Base-by-base conservation (phyloP, 2,888 invertebrate genomes). In the Acleris emargana region DNA sequence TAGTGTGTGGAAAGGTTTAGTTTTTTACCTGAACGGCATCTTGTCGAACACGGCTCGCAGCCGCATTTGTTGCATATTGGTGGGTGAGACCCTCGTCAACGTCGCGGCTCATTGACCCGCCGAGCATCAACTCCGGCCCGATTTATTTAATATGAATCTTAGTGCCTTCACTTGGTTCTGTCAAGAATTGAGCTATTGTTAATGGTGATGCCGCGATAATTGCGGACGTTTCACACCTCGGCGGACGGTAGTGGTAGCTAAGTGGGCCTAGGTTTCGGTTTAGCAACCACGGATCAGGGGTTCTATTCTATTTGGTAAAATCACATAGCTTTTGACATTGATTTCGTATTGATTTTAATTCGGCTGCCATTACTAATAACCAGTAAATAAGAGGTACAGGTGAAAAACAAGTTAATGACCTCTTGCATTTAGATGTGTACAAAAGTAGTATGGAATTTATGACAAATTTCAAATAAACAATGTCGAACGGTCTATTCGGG, bases 141-240 rank as follows among this genome's bases (percentile, higher is more conserved):
- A 91, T 91, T 90, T 90, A 89, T 88, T 89, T 88, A 88, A 87
- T 90, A 90, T 88, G 89, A 89, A 89, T 88, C 87, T 85, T 84
- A 82, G 79, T 82, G 63, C 76, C 77, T 80, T 80, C 81, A 81
- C 83, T 75, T 85, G 84, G 82, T 76, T 82, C 84, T 86, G 87
- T 88, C 88, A 86, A 81, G 80, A 82, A 80, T 78, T 80, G 81
- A 81, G 77, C 78, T 69, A 54, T 67, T 81, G 74, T 80, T 84
- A 82, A 83, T 81, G 80, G 71, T 73, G 76, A 75, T 76, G 62
- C 69, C 68, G 58, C 68, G 69, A 68, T 74, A 71, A 71, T 72
- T 62, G 68, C 63, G 47, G 38, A 53, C 59, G 50, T 62, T 52
- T 58, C 59, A 50, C 63, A 63, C 51, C 43, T 51, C 22, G 32